Percentiles rank a stretch among this genome's conserved stretches.
Evolutionary conservation across 2,113 vertebrate species (phyloP).

Genomic region (Heteronetta atricapilla): DNA sequence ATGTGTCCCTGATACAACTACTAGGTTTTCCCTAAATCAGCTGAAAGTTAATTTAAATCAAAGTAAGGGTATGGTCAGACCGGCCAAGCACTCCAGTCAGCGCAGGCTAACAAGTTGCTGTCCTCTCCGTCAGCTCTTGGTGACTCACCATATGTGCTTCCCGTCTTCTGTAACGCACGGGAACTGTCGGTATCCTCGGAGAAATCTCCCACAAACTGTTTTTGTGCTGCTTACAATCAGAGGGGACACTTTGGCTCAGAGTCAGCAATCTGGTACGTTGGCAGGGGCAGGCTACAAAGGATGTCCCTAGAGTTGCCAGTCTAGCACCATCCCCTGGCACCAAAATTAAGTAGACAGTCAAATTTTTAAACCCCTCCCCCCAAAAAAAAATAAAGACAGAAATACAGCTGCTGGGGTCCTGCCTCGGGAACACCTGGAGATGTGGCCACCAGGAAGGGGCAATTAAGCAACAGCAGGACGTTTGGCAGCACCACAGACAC

Average conservation of each 20-base stretch:
- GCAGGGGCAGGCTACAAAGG: constrained; percentile 45
- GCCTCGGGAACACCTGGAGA: not conserved
- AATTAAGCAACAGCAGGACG: not conserved
- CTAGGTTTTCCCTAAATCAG: constrained; percentile 21
- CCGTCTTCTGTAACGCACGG: not conserved
- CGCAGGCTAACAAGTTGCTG: not conserved
- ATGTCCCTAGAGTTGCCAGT: constrained; percentile 34
- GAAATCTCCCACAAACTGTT: constrained; percentile 43
- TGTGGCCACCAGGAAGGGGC: not conserved
- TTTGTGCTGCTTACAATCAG: constrained; percentile 36
- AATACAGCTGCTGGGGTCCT: not conserved
- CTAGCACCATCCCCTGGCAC: constrained; percentile 6
- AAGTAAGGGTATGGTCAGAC: constrained; percentile 39
- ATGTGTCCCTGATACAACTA: not conserved
- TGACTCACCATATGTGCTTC: constrained; percentile 29
- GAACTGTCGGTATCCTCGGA: not conserved
- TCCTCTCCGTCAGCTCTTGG: not conserved
- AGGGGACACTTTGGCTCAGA: constrained; percentile 45
- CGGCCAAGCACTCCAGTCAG: not conserved
- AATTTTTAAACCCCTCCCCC: not conserved
- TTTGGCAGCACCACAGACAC: not conserved
- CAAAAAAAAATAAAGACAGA: not conserved
- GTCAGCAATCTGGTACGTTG: constrained; percentile 12
- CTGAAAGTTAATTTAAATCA: constrained; percentile 43
- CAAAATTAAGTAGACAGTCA: not conserved